Base-by-base conservation (phyloP, 2,113 vertebrate genomes). In the Salvelinus alpinus region DNA sequence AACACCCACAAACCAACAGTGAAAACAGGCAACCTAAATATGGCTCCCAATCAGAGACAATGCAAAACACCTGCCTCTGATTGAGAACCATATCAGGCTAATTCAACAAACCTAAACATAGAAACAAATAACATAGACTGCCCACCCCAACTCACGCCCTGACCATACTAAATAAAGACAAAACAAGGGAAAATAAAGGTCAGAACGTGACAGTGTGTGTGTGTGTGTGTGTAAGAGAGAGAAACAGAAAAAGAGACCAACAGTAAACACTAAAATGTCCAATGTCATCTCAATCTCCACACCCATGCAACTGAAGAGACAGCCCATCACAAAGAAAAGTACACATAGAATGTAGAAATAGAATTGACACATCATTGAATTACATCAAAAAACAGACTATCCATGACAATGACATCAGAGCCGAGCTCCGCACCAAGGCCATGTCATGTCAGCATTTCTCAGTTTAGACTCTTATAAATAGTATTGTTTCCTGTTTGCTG, bases 391-490 rank as follows among this genome's bases (percentile, higher is more conserved):
- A 44, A 68, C 31, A 29, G 38, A 25, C 74, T 76, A 66, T 74
- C 54, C 72, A 72, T 78, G 76, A 66, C 68, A 79, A 75, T 78
- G 84, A 86, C 84, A 87, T 20, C 72, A 71, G 25, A 64, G 70
- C 74, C 54, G 0, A 64, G 72, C 22, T 3, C 72, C 81, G 82
- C 79, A 14, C 74, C 86, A 81, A 85, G 75, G 88, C 79, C 74
- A 0, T 0, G 74, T 82, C 54, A 22, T 12, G 87, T 88, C 87
- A 90, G 87, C 85, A 72, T 66, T 84, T 85, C 57, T 20, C 72
- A 27, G 74, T 77, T 1, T 47, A 54, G 76, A 48, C 62, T 27
- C 66, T 73, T 87, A 82, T 67, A 80, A 90, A 88, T 86, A 86
- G 78, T 76, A 79, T 78, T 22, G 65, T 83, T 88, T 88, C 85